Base-by-base conservation (phyloP, 2,797 vertebrate species). In the Argya squamiceps region DNA sequence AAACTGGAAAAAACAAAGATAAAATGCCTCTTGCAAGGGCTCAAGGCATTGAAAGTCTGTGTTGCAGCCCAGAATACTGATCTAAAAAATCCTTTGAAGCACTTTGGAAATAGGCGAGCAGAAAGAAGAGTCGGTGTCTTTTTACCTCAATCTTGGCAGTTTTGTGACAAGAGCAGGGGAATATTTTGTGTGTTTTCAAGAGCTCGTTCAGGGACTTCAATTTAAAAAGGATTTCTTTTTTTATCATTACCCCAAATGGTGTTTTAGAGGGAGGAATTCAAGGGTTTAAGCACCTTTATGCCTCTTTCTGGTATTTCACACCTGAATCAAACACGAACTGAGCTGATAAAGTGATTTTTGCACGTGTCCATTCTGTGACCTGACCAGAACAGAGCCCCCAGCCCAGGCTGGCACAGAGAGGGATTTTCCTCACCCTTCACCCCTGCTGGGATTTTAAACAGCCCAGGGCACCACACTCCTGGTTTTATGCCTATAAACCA, bases 61-160 rank as follows among this genome's bases (percentile, higher is more conserved):
- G 22, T 16, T 71, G 37, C 46, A 76, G 62, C 74, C 8, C 53
- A 14, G 41, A 58, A 46, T 36, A n/a, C 10, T 10, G 13, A 34
- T 9, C 21, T 13, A 30, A 43, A 58, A 84, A 81, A 84, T 39
- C 23, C 15, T 64, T 58, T 58, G 74, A 49, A 91, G 19, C 7
- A 30, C 27, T 78, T 24, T 56, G 44, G 24, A 10, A 83, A 12
- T 11, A 46, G 1, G 11, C 19, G 19, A 52, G 8, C 11, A 59
- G 39, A 22, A 21, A 44, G 27, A 6, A 76, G 4, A 1, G 9
- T 10, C 5, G 5, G 1, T 4, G 4, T 13, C 37, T 24, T 47
- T n/a, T 64, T 52, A 80, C 13, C 18, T 21, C 8, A 29, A 0
- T 14, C 10, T 7, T n/a, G 13, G 30, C 26, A 49, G 41, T 56